Evolutionary conservation across 1,140 invertebrate species (phyloP).

Genomic region (Lepidotrigona ventralis): DNA sequence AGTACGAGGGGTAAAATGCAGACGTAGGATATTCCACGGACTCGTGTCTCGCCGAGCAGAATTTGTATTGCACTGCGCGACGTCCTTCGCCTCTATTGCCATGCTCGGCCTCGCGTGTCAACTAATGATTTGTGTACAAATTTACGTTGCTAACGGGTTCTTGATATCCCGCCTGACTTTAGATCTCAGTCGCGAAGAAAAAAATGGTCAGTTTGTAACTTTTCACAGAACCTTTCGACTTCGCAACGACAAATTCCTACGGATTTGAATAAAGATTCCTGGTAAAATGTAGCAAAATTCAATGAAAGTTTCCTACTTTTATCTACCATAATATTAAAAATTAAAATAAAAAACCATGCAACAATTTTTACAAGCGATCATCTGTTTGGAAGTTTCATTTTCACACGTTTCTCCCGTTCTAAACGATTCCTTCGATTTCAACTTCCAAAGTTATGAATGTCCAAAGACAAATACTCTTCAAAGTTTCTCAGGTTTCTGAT

Average conservation of each 20-base stretch:
- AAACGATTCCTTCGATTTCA: too few relatives aligned
- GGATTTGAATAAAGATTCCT: too few relatives aligned
- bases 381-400: not conserved
- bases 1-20: not conserved
- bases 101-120: conserved; percentile 37
- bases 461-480: not conserved
- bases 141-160: conserved; percentile 21
- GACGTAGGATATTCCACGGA: conserved; percentile 24
- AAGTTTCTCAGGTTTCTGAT: not conserved
- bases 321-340: too few relatives aligned
- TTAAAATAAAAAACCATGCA: too few relatives aligned
- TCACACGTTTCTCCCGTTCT: too few relatives aligned
- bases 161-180: not conserved
- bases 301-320: too few relatives aligned
- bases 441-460: rapidly evolving
- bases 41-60: conserved; percentile 25
- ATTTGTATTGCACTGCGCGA: conserved; percentile 24
- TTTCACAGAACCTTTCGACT: too few relatives aligned
- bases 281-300: too few relatives aligned
- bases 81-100: conserved; percentile 37
- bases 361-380: not conserved
- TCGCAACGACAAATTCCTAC: too few relatives aligned
- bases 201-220: too few relatives aligned
- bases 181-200: not conserved
- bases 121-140: conserved; percentile 47